These are phyloP conservation scores for Ormia ochracea DNA, from an alignment of 2,888 invertebrate genomes.

Conservation along the genomic window DNA sequence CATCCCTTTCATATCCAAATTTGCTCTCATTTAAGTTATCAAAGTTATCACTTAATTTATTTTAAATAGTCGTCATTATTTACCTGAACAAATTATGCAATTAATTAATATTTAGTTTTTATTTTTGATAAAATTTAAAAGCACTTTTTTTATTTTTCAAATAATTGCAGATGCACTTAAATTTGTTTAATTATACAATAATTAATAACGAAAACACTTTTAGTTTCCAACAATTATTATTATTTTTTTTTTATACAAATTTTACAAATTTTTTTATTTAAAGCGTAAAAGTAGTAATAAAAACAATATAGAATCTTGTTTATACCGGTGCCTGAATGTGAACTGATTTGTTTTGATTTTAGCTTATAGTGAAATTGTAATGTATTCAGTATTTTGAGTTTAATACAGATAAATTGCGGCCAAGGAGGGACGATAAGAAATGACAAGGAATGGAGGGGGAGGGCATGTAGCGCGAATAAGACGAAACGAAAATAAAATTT, in stretches of 20 bases:
- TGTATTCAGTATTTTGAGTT: background rate
- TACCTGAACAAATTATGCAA: slow-evolving; percentile 26
- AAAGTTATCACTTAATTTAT: background rate
- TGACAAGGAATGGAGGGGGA: background rate
- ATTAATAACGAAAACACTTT: slow-evolving; percentile 1
- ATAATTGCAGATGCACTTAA: background rate
- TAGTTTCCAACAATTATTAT: background rate
- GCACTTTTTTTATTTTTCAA: background rate
- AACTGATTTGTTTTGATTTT: slow-evolving; percentile 60
- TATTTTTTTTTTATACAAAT: background rate
- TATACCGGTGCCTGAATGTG: slow-evolving; percentile 56
- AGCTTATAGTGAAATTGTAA: slow-evolving; percentile 1
- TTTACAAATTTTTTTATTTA: background rate
- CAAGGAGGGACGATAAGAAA: slow-evolving; percentile 1
- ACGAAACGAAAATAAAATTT: slow-evolving; percentile 19
- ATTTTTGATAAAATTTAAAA: background rate
- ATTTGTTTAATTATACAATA: background rate
- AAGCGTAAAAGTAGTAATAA: background rate
- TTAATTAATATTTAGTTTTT: background rate
- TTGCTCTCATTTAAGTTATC: background rate
- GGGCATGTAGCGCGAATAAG: slow-evolving; percentile 29
- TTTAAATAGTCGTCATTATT: background rate
- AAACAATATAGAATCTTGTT: slow-evolving; percentile 39
- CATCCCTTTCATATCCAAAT: no score
- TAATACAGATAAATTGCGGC: background rate